These are phyloP conservation scores for Tadarida brasiliensis DNA, from an alignment of 2,797 vertebrate genomes.

Conservation along the genomic window DNA sequence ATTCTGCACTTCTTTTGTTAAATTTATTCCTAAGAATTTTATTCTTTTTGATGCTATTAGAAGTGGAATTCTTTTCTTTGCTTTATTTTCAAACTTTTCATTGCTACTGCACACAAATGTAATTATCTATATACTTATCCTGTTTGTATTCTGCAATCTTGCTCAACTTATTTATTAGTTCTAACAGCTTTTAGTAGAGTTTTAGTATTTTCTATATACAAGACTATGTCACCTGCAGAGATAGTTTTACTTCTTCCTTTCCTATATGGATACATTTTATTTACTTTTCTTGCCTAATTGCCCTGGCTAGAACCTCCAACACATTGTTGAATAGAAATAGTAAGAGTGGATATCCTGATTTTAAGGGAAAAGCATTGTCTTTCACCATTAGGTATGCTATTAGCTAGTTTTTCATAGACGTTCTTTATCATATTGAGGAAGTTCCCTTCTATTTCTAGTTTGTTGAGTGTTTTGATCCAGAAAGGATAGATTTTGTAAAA, in stretches of 20 bases:
- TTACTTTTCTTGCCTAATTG: not conserved
- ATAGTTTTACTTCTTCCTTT: conserved; percentile 4
- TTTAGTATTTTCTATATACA: conserved; percentile 11
- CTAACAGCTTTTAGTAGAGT: not conserved
- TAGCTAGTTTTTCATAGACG: not conserved
- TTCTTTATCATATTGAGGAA: not conserved
- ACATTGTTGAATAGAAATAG: not conserved
- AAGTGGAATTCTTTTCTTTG: not conserved
- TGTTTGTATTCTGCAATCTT: not conserved
- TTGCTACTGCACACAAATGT: not conserved
- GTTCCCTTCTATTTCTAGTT: not conserved
- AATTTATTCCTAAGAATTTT: not conserved
- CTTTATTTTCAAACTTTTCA: not conserved
- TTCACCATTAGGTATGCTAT: not conserved
- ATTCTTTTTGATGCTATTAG: not conserved
- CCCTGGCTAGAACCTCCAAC: not conserved
- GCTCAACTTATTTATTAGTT: conserved; percentile 29
- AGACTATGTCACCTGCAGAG: not conserved
- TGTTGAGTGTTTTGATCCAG: not conserved
- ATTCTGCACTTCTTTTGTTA: not conserved
- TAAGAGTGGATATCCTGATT: not conserved
- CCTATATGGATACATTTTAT: not conserved
- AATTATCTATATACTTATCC: not conserved
- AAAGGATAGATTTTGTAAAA: not conserved
- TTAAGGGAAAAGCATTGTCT: not conserved